phyloP scores from a whole-genome alignment of 1,140 invertebrate species.

The Micrasema minimum region DNA sequence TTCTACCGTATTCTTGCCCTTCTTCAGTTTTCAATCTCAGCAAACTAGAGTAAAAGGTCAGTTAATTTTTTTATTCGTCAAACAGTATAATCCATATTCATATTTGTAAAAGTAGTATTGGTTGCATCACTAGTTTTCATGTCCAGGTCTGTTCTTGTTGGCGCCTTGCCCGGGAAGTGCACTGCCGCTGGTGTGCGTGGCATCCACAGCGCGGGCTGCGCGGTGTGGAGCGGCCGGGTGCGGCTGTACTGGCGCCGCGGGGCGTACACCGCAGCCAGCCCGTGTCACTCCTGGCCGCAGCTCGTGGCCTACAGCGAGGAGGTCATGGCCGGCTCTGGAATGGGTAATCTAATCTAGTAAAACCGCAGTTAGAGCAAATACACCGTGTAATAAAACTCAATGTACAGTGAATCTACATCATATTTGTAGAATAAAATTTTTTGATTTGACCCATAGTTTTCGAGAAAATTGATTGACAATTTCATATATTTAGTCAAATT shows the following conservation, averaged over 20 bases:
- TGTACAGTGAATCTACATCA: too few relatives aligned
- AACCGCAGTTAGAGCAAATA: too few relatives aligned
- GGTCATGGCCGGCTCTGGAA: neutral
- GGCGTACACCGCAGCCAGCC: constrained; percentile 11
- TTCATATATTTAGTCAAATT: too few relatives aligned
- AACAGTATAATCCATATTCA: neutral
- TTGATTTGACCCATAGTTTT: too few relatives aligned
- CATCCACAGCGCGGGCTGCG: constrained; percentile 33
- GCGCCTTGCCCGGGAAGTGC: neutral
- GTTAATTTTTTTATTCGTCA: constrained; percentile 27
- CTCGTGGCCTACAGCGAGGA: constrained; percentile 10
- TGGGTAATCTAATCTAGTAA: constrained; percentile 4
- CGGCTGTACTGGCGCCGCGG: constrained; percentile 12
- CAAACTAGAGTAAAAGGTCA: constrained; percentile 59
- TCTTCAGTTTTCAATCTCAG: constrained; percentile 56
- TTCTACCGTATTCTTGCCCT: constrained; percentile 61
- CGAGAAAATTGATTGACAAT: too few relatives aligned
- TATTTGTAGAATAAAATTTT: too few relatives aligned
- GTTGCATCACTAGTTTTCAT: too few relatives aligned
- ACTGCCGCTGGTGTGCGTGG: constrained; percentile 20
- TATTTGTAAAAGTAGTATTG: neutral
- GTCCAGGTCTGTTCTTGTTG: neutral
- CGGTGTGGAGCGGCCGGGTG: constrained; percentile 28
- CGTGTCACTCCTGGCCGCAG: constrained; percentile 32
- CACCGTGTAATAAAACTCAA: too few relatives aligned